Conservation (phyloP, 2,888 invertebrate genomes). For the Tricholauxania praeusta region DNA sequence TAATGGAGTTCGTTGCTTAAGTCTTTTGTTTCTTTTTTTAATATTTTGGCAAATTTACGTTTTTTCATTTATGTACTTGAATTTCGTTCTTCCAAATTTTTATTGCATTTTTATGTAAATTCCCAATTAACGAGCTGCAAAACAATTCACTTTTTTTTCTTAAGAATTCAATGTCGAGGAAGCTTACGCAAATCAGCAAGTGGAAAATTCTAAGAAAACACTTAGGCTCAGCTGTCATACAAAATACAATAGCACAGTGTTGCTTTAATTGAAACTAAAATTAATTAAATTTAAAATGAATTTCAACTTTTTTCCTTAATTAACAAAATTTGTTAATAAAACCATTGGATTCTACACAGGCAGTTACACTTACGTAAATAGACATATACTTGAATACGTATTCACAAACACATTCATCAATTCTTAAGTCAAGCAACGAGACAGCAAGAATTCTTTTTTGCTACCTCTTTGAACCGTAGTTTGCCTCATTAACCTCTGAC, state of each 20-base stretch:
- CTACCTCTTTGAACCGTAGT: constrained; percentile 33
- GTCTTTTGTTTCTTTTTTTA: neutral
- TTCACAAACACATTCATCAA: neutral
- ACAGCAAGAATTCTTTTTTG: constrained; percentile 1
- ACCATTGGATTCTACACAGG: too few relatives aligned
- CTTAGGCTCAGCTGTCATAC: too few relatives aligned
- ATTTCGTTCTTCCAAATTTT: neutral
- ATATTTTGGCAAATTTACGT: too few relatives aligned
- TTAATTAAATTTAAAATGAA: too few relatives aligned
- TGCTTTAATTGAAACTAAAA: too few relatives aligned
- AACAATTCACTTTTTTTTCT: neutral
- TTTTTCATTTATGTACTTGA: too few relatives aligned
- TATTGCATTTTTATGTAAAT: constrained; percentile 9
- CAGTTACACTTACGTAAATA: too few relatives aligned
- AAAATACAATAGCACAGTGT: too few relatives aligned
- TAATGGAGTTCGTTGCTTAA: constrained; percentile 7
- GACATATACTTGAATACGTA: neutral
- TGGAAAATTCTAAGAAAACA: too few relatives aligned
- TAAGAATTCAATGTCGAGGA: constrained; percentile 24
- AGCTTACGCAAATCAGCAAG: too few relatives aligned
- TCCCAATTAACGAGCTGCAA: neutral
- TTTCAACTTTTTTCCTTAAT: too few relatives aligned
- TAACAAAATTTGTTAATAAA: too few relatives aligned
- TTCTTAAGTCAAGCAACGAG: neutral
- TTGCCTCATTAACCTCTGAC: constrained; percentile 55